Evolutionary conservation across 2,797 vertebrate species (phyloP), one percentile per base, ranked within the genome.

Genomic region (Aphelocoma californica): DNA sequence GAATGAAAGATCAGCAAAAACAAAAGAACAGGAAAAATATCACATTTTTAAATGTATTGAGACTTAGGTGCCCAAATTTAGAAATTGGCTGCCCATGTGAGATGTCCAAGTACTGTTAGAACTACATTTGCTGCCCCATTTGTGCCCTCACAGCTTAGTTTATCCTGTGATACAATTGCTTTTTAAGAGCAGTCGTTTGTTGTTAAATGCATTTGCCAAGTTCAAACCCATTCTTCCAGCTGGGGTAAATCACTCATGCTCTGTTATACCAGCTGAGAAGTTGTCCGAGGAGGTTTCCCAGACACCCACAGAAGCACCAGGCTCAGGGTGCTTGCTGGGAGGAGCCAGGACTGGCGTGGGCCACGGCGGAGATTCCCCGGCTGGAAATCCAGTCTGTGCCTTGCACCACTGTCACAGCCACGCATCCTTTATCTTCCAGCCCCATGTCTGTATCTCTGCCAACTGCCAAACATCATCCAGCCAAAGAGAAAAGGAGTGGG

Each of bases 341-440:
- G 77, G 51, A 86, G n/a, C 21, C 53, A 29, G 83, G 60, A 26
- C 4, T 1, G 0, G 42, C 0, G 1, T 44, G 82, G 54, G 38
- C 67, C 72, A 34, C 0, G 1, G 60, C 0, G 0, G n/a, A 34
- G 34, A 23, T 77, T 62, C 42, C 54, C 54, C 0, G 0, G 12
- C 57, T 92, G 82, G 58, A 57, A 86, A 91, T 28, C 25, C 0
- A 0, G 23, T 17, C 57, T 51, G 36, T 51, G 74, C 91, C 67
- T 47, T 4, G 13, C 25, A n/a, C 47, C 61, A 14, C 36, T 1
- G 2, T 2, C 72, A 71, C 60, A 42, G 36, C 8, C 32, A 31
- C 3, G 6, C 60, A 45, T 25, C 81, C 65, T 89, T 80, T 45
- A 65, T 48, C 54, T 44, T n/a, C 75, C 3, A 2, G 28, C 53